phyloP scores from a whole-genome alignment of 2,888 invertebrate genomes.

The Crioceris asparagi region DNA sequence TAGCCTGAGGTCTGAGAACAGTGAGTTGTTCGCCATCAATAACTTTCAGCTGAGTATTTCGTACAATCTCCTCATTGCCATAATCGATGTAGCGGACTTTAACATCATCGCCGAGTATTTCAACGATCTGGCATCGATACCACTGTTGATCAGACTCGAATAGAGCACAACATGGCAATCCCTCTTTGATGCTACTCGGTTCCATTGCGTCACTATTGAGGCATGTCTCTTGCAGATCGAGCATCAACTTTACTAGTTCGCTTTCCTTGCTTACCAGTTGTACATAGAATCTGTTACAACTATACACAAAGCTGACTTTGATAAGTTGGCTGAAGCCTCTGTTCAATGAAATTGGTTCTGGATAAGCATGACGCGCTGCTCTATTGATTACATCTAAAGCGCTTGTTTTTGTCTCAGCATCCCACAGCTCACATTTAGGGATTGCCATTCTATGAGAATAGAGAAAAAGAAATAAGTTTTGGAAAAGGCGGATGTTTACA shows the following conservation, averaged over 20 bases:
- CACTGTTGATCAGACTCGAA: slow-evolving; percentile 74
- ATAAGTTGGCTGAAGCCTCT: slow-evolving; percentile 41
- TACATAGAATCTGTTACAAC: slow-evolving; percentile 60
- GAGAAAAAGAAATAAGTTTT: slow-evolving; percentile 29
- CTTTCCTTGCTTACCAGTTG: slow-evolving; percentile 54
- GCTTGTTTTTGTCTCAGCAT: slow-evolving; percentile 43
- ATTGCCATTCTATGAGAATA: slow-evolving; percentile 47
- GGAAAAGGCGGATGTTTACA: not conserved
- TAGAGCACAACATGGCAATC: slow-evolving; percentile 65
- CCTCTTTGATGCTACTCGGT: slow-evolving; percentile 39
- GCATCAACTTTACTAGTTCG: slow-evolving; percentile 56
- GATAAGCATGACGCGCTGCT: slow-evolving; percentile 31
- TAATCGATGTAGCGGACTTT: slow-evolving; percentile 77
- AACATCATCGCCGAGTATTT: slow-evolving; percentile 32
- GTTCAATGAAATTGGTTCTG: slow-evolving; percentile 28
- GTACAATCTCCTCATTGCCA: slow-evolving; percentile 82
- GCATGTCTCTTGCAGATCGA: slow-evolving; percentile 51
- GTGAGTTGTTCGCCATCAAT: slow-evolving; percentile 54
- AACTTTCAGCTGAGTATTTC: slow-evolving; percentile 46
- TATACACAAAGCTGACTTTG: slow-evolving; percentile 54
- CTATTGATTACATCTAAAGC: slow-evolving; percentile 46
- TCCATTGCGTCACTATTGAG: slow-evolving; percentile 27
- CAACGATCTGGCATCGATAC: slow-evolving; percentile 77
- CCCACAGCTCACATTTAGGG: slow-evolving; percentile 62
- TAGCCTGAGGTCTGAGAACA: slow-evolving; percentile 58